A percentile compares a stretch with the other conserved stretches of the same genome.
These are phyloP conservation scores for Cetonia aurata DNA, from an alignment of 2,888 invertebrate species.

Conservation along the genomic window DNA sequence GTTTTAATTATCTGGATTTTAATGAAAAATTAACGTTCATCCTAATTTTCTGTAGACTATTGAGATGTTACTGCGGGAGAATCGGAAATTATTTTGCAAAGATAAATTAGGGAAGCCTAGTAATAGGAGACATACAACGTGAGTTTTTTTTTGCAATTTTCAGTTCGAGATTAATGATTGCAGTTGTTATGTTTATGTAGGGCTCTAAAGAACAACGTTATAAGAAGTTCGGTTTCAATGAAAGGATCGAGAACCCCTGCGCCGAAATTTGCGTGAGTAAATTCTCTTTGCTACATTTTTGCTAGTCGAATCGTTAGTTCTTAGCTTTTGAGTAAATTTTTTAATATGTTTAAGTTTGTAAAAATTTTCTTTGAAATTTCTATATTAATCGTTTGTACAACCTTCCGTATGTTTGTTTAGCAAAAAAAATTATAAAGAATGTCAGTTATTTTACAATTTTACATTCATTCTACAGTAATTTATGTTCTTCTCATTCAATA, in stretches of 20 bases:
- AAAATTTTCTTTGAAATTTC: background rate
- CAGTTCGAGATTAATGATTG: background rate
- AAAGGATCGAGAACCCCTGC: constrained; percentile 19
- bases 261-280: constrained; percentile 7
- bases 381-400: no score
- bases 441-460: no score
- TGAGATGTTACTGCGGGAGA: constrained; percentile 9
- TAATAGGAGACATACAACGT: constrained; percentile 16
- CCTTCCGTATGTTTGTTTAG: no score
- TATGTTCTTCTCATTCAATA: no score
- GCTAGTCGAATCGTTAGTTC: background rate
- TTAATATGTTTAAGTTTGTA: background rate
- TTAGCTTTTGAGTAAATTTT: background rate
- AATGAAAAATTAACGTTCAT: background rate
- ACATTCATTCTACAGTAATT: no score
- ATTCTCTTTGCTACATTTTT: background rate
- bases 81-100: constrained; percentile 2
- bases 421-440: no score
- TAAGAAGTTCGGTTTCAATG: background rate
- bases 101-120: background rate
- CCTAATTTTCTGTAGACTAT: constrained; percentile 21
- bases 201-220: background rate
- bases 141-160: background rate
- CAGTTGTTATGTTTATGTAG: background rate
- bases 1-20: background rate